phyloP scores from a whole-genome alignment of 2,797 vertebrate species.

The Cynopterus sphinx region DNA sequence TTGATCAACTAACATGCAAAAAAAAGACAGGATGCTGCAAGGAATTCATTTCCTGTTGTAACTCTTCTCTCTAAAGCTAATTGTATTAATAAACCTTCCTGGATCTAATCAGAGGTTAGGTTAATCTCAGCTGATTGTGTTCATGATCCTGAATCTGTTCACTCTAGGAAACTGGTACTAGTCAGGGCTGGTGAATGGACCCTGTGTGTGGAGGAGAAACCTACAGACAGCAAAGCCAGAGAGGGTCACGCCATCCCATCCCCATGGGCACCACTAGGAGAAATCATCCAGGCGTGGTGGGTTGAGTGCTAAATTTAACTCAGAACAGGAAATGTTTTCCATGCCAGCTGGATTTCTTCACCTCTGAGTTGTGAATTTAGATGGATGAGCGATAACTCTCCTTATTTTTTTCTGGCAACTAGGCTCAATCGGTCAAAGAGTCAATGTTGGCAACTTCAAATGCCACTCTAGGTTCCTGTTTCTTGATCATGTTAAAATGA shows the following conservation, averaged over 20 bases:
- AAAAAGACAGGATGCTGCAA: slow-evolving; percentile 58
- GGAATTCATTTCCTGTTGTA: slow-evolving; percentile 74
- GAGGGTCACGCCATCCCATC: neutral
- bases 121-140: slow-evolving; percentile 69
- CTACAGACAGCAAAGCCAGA: neutral
- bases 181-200: slow-evolving; percentile 60
- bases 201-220: neutral
- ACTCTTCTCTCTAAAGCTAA: slow-evolving; percentile 62
- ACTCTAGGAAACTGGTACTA: slow-evolving; percentile 67
- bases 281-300: slow-evolving; percentile 5
- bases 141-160: slow-evolving; percentile 68
- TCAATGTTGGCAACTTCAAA: slow-evolving; percentile 37
- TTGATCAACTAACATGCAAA: slow-evolving; percentile 20
- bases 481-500: neutral
- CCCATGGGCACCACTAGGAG: accelerated
- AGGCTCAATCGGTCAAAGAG: slow-evolving; percentile 56
- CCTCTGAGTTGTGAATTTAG: slow-evolving; percentile 71
- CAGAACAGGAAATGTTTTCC: slow-evolving; percentile 69
- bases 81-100: slow-evolving; percentile 70
- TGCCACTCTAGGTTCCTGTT: slow-evolving; percentile 45
- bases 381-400: slow-evolving; percentile 43
- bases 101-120: slow-evolving; percentile 76
- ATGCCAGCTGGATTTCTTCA: slow-evolving; percentile 69
- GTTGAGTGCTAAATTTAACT: slow-evolving; percentile 68
- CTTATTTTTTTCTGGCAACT: slow-evolving; percentile 53